A percentile compares a stretch with the other conserved stretches of the same genome.
Conservation (phyloP, 2,888 invertebrate species). For the Acanthacorydalis orientalis region DNA sequence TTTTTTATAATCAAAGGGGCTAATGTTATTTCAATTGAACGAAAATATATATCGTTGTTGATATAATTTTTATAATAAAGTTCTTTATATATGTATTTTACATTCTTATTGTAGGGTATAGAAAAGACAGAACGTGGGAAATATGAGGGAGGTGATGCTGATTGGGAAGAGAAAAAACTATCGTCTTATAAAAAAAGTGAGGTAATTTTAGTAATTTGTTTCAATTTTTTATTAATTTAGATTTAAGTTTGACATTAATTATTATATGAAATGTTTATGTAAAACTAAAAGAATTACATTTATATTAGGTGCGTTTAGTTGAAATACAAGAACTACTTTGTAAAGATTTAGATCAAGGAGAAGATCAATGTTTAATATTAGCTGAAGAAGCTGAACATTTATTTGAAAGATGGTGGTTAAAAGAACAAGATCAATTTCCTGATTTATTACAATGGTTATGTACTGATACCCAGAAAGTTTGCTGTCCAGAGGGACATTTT, state of each 20-base stretch:
- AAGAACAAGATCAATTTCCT: slow-evolving; percentile 29
- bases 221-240: too few species aligned
- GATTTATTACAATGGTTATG: slow-evolving; percentile 63
- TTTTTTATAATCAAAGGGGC: neutral
- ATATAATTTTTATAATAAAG: too few species aligned
- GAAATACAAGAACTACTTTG: slow-evolving; percentile 86
- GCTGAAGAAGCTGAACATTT: slow-evolving; percentile 67
- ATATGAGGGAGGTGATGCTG: slow-evolving; percentile 84
- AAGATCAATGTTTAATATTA: slow-evolving; percentile 67
- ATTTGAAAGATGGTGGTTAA: slow-evolving; percentile 82
- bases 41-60: too few species aligned
- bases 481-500: slow-evolving; percentile 73
- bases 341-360: slow-evolving; percentile 50
- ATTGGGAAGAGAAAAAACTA: slow-evolving; percentile 82
- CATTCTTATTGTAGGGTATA: slow-evolving; percentile 38
- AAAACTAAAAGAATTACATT: neutral
- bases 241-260: neutral
- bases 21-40: too few species aligned
- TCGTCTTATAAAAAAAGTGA: slow-evolving; percentile 74
- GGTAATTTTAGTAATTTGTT: slow-evolving; percentile 25
- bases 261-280: neutral
- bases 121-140: slow-evolving; percentile 70
- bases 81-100: too few species aligned
- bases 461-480: slow-evolving; percentile 54
- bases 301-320: slow-evolving; percentile 38